Evolutionary conservation across 2,888 invertebrate species (phyloP), one percentile per base, ranked within the genome.

Genomic region (Patella depressa): DNA sequence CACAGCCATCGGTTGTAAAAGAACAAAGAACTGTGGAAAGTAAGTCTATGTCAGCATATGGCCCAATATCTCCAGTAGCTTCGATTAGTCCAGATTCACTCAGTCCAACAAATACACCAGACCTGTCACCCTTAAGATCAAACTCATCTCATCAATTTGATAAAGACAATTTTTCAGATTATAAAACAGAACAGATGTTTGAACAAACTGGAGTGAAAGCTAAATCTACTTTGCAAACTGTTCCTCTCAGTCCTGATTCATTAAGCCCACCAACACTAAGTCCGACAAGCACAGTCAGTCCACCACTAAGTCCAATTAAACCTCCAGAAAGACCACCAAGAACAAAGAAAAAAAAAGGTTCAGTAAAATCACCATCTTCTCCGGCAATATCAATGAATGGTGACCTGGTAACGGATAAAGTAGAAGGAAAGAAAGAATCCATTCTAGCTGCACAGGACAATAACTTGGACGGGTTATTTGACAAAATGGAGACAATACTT

Each of bases 311-410:
- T 74, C 74, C 74, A 11, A 24, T 9, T 69, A 65, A 59, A 15
- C 12, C 34, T 24, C 34, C 74, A 45, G 34, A 17, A 74, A 65
- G 65, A 12, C 74, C 74, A 19, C 74, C 74, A 19, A 34, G 74
- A 53, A n/a, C 29, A 24, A 74, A 74, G 69, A 74, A 74, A 53
- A 29, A 24, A 53, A 65, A 53, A 45, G 53, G 53, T n/a, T 74
- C 74, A 65, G 14, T 14, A 65, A 65, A 65, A 65, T 65, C 65
- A 11, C 24, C 65, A 65, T 65, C 65, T 65, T 65, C 65, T 12
- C 65, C 17, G 72, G 34, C 70, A 45, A 55, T 29, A 74, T 34
- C 59, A 53, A 53, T 53, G 2, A 71, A 71, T 29, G 19, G 55
- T 71, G 54, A 55, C n/a, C 55, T 53, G 45, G 65, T 73, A 15